phyloP scores from a whole-genome alignment of 2,888 invertebrate genomes.

The Colostygia pectinataria region DNA sequence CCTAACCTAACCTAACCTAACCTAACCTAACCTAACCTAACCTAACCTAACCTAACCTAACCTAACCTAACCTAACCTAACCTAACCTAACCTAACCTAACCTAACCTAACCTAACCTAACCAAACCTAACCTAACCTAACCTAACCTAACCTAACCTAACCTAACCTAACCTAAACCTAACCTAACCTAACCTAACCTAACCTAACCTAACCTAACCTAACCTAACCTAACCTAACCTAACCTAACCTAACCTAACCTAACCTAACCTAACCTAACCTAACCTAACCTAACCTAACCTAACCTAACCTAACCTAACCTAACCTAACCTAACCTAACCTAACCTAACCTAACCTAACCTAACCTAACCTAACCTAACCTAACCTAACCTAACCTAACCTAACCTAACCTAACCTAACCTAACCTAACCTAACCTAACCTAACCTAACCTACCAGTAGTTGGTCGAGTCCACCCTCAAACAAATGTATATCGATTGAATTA shows the following conservation, averaged over 20 bases:
- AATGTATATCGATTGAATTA: too few species aligned
- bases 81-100: conserved; percentile 36
- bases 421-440: conserved; percentile 25
- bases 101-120: conserved; percentile 28
- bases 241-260: conserved; percentile 33
- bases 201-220: conserved; percentile 33
- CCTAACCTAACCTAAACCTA: too few species aligned
- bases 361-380: conserved; percentile 27
- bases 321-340: conserved; percentile 10
- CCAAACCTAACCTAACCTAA: conserved; percentile 20
- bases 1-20: too few species aligned
- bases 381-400: conserved; percentile 20
- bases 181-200: conserved; percentile 34
- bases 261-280: conserved; percentile 29
- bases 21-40: too few species aligned
- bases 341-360: conserved; percentile 26
- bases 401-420: conserved; percentile 27
- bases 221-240: conserved; percentile 32
- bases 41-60: conserved; percentile 6
- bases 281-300: conserved; percentile 27
- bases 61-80: conserved; percentile 5
- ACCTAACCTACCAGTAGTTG: too few species aligned
- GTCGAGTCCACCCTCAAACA: too few species aligned
- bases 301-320: conserved; percentile 25
- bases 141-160: conserved; percentile 23